Percentiles rank a stretch among this genome's conserved stretches.
These are phyloP conservation scores for Oreochromis grahami DNA, from an alignment of 2,797 vertebrate species.

Conservation along the genomic window DNA sequence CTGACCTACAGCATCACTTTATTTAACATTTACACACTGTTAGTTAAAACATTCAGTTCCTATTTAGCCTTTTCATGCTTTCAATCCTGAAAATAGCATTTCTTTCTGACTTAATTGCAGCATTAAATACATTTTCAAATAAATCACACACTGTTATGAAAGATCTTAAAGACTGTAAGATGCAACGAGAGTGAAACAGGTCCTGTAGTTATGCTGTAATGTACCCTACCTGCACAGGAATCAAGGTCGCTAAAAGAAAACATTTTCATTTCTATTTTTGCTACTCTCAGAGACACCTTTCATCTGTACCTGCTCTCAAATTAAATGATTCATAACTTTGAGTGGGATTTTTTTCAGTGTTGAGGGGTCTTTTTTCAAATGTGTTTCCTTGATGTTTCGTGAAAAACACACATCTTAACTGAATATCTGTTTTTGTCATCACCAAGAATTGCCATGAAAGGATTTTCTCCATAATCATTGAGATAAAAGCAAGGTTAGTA, in stretches of 20 bases:
- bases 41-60: background rate
- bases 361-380: background rate
- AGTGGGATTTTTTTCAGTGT: background rate
- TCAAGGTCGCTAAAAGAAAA: background rate
- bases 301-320: background rate
- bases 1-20: background rate
- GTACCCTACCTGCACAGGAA: background rate
- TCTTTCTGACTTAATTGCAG: background rate
- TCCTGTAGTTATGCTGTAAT: background rate
- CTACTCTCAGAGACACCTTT: background rate
- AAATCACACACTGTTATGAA: background rate
- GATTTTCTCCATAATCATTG: background rate
- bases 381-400: background rate
- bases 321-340: background rate
- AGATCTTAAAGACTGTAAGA: background rate
- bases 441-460: background rate
- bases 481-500: background rate
- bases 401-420: background rate
- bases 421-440: background rate
- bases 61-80: background rate
- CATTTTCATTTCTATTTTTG: background rate
- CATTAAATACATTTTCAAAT: background rate
- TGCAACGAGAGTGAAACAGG: background rate
- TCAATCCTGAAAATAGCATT: background rate
- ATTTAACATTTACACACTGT: background rate